Evolutionary conservation across 2,797 vertebrate genomes (phyloP).

Genomic region (Pygocentrus nattereri): DNA sequence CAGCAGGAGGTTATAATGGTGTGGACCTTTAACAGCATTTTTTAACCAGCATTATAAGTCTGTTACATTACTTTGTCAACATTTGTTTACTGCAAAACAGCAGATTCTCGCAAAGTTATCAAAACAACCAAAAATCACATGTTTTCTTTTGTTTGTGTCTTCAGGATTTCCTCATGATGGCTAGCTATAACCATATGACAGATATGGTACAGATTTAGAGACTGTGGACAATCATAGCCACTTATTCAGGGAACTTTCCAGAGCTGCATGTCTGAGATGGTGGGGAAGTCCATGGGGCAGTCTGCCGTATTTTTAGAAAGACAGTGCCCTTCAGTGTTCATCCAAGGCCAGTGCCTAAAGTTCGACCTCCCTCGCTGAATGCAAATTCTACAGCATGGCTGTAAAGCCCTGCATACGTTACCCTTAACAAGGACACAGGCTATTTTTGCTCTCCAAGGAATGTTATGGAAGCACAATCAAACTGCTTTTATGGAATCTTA

Average conservation of each 20-base stretch:
- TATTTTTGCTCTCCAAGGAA: background rate
- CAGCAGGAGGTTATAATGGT: background rate
- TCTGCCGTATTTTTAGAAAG: slow-evolving; percentile 65
- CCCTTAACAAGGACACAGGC: background rate
- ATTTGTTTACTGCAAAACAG: background rate
- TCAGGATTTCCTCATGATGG: background rate
- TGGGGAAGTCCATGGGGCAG: slow-evolving; percentile 61
- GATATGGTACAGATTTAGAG: background rate
- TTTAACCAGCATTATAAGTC: background rate
- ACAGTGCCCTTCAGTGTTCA: slow-evolving; percentile 43
- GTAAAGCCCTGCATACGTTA: background rate
- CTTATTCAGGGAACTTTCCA: slow-evolving; percentile 1
- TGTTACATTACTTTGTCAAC: background rate
- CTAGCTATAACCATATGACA: background rate
- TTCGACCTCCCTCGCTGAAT: slow-evolving; percentile 26
- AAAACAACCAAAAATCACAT: background rate
- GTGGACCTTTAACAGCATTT: background rate
- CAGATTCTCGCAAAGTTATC: background rate
- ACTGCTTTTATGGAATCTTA: background rate
- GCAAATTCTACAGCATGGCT: slow-evolving; percentile 3
- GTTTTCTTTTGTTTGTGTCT: background rate
- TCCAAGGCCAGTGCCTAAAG: slow-evolving; percentile 39
- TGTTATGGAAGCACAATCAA: background rate
- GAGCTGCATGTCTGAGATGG: slow-evolving; percentile 28
- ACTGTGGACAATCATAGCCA: background rate